Conservation (phyloP, 1,140 invertebrate species). For the Oryctes rhinoceros region DNA sequence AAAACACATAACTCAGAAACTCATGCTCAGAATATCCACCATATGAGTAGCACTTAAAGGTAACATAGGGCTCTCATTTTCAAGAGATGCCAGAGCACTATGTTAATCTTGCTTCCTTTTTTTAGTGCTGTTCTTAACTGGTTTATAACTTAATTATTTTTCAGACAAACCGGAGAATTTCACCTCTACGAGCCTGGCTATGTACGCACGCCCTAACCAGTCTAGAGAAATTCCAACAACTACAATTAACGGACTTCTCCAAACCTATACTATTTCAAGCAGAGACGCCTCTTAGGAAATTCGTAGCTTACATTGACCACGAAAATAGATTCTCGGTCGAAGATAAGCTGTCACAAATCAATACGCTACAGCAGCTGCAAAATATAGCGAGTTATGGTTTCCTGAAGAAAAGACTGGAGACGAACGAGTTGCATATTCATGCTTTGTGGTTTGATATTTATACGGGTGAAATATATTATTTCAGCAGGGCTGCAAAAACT, state of each 20-base stretch:
- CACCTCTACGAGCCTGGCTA: slow-evolving; percentile 91
- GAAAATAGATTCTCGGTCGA: slow-evolving; percentile 88
- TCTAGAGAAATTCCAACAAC: slow-evolving; percentile 82
- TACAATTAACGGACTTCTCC: slow-evolving; percentile 73
- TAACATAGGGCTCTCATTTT: too few relatives aligned
- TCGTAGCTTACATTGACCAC: slow-evolving; percentile 93
- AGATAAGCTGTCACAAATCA: slow-evolving; percentile 95
- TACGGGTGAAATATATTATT: slow-evolving; percentile 94
- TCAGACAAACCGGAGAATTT: slow-evolving; percentile 80
- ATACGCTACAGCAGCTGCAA: slow-evolving; percentile 92
- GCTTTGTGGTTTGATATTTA: slow-evolving; percentile 98
- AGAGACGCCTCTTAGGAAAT: slow-evolving; percentile 85
- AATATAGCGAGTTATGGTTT: slow-evolving; percentile 96
- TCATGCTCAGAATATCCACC: too few relatives aligned
- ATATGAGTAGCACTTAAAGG: too few relatives aligned
- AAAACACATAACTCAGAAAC: too few relatives aligned
- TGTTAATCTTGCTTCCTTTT: neutral
- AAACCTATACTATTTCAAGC: slow-evolving; percentile 85
- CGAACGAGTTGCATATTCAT: slow-evolving; percentile 87
- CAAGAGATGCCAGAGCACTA: neutral
- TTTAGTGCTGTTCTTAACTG: neutral
- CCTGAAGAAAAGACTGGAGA: slow-evolving; percentile 82
- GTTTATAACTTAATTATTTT: slow-evolving; percentile 5
- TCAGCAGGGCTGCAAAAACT: slow-evolving; percentile 82
- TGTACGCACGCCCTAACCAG: slow-evolving; percentile 85